These are phyloP conservation scores for Achroia grisella DNA, from an alignment of 1,140 invertebrate species.

Conservation along the genomic window DNA sequence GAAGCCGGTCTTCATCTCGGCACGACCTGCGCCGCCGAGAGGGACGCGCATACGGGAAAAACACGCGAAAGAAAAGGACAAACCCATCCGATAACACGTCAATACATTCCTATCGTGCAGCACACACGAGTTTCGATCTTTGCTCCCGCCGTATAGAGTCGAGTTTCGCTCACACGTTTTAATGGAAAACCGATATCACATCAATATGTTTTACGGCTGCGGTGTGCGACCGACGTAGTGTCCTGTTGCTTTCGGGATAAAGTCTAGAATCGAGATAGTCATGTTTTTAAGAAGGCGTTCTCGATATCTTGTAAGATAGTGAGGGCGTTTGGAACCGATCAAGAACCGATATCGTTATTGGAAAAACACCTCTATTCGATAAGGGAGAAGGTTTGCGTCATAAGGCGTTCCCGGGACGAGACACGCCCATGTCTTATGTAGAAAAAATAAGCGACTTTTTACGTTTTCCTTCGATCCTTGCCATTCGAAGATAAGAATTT, in stretches of 20 bases:
- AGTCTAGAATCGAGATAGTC: conserved; percentile 22
- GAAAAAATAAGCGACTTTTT: conserved; percentile 43
- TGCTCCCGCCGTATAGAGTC: conserved; percentile 15
- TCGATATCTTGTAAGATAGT: conserved; percentile 71
- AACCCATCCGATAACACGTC: conserved; percentile 67
- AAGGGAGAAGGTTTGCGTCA: conserved; percentile 35
- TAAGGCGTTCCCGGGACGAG: conserved; percentile 44
- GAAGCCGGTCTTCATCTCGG: conserved; percentile 52
- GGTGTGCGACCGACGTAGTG: conserved; percentile 16
- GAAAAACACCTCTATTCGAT: conserved; percentile 61
- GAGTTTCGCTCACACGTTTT: conserved; percentile 23
- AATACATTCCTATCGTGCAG: conserved; percentile 56
- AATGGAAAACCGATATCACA: conserved; percentile 72
- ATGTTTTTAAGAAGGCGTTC: conserved; percentile 64
- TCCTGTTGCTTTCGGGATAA: conserved; percentile 24
- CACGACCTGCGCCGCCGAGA: conserved; percentile 45
- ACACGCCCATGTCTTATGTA: conserved; percentile 65
- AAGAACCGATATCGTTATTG: conserved; percentile 61
- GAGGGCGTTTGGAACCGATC: conserved; percentile 65
- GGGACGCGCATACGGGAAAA: conserved; percentile 46
- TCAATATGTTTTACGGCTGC: conserved; percentile 61
- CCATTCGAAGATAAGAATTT: conserved; percentile 24
- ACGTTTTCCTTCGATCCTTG: conserved; percentile 31
- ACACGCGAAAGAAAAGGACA: conserved; percentile 47
- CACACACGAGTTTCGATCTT: conserved; percentile 30